phyloP scores from a whole-genome alignment of 2,797 vertebrate genomes.

The Sparus aurata region DNA sequence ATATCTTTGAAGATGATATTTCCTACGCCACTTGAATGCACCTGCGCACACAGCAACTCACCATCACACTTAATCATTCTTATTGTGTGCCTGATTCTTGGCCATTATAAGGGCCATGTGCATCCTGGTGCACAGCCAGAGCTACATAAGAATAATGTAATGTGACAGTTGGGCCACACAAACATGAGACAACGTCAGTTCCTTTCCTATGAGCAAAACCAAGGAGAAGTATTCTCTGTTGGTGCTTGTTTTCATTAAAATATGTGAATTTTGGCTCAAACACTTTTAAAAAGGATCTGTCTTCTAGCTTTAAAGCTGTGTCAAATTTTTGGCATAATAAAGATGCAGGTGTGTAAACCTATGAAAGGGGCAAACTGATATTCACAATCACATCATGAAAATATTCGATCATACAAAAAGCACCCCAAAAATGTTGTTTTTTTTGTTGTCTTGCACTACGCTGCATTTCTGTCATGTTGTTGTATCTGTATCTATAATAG shows the following conservation, averaged over 20 bases:
- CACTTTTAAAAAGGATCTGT: background rate
- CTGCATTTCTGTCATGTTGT: background rate
- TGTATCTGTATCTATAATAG: background rate
- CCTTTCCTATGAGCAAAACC: background rate
- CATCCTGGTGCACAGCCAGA: background rate
- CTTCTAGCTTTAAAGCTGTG: background rate
- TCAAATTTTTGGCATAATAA: background rate
- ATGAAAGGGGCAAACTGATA: background rate
- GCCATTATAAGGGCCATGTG: constrained; percentile 12
- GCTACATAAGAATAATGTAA: background rate
- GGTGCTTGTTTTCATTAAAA: background rate
- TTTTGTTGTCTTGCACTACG: background rate
- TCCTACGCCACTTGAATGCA: constrained; percentile 10
- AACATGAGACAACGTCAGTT: background rate
- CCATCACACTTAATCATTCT: background rate
- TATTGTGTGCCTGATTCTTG: background rate
- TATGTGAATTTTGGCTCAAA: background rate
- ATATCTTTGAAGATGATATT: background rate
- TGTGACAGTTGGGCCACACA: background rate
- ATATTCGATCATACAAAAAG: background rate
- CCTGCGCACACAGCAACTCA: background rate
- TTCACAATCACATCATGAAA: background rate
- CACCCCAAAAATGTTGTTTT: background rate
- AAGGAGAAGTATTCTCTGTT: background rate
- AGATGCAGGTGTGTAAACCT: background rate